phyloP scores from a whole-genome alignment of 1,140 invertebrate species.

The Macrobrachium nipponense region DNA sequence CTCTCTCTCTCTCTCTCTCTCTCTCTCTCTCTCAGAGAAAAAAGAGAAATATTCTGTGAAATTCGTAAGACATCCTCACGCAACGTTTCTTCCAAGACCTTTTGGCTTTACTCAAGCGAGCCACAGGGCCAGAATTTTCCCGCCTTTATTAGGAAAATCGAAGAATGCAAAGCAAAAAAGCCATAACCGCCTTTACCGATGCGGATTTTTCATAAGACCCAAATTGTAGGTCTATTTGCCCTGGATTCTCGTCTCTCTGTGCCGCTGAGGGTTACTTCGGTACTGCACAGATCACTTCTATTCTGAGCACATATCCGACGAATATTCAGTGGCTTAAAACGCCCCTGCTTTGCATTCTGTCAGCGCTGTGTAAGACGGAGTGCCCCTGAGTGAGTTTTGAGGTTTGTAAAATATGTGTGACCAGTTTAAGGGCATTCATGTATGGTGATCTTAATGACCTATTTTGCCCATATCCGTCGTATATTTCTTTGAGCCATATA shows the following conservation, averaged over 20 bases:
- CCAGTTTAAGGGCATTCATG: too few species aligned
- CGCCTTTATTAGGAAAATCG: conserved; percentile 9
- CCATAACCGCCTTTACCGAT: too few species aligned
- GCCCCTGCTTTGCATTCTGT: conserved; percentile 28
- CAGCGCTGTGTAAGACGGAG: background rate
- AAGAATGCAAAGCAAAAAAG: background rate
- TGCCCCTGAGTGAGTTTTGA: conserved; percentile 18
- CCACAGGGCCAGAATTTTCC: background rate
- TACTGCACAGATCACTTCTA: conserved; percentile 19
- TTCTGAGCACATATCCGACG: conserved; percentile 18
- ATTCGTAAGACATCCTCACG: too few species aligned
- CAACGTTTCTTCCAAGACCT: background rate
- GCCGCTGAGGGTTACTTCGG: background rate
- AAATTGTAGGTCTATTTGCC: too few species aligned
- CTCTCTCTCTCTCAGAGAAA: background rate
- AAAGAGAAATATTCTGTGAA: too few species aligned
- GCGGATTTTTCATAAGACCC: too few species aligned
- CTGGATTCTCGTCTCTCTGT: background rate
- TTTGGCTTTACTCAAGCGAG: conserved; percentile 1
- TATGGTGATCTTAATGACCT: too few species aligned
- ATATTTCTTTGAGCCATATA: too few species aligned
- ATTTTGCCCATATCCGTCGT: too few species aligned
- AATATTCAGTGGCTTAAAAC: conserved; percentile 18
- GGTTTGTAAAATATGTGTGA: conserved; percentile 19
- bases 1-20: conserved; percentile 21